A percentile compares a stretch with the other conserved stretches of the same genome.
phyloP scores from a whole-genome alignment of 2,888 invertebrate species.

The Linyphia triangularis region DNA sequence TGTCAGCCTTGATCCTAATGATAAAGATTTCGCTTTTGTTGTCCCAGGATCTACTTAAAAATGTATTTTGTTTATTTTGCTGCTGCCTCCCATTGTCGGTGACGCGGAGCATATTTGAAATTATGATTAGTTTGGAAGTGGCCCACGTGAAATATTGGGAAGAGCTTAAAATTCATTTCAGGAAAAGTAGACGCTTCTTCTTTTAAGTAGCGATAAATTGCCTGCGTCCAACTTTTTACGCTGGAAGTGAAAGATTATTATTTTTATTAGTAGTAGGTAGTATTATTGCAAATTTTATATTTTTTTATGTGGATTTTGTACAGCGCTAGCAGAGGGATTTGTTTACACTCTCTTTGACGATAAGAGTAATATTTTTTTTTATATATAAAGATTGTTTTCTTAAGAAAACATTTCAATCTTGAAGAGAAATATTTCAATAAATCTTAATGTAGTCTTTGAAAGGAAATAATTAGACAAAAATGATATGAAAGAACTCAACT shows the following conservation, averaged over 20 bases:
- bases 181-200: conserved; percentile 40
- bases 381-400: neutral
- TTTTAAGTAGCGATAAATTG: conserved; percentile 73
- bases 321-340: conserved; percentile 59
- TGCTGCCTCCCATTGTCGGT: conserved; percentile 48
- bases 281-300: neutral
- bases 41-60: conserved; percentile 68
- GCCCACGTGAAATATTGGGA: conserved; percentile 48
- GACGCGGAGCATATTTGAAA: conserved; percentile 72
- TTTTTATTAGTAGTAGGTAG: too few species aligned
- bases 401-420: neutral
- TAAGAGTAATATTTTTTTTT: conserved; percentile 23
- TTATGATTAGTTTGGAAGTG: conserved; percentile 71
- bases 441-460: neutral
- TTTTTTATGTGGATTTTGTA: neutral
- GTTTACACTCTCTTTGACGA: conserved; percentile 41
- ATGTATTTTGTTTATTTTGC: conserved; percentile 57
- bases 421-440: neutral
- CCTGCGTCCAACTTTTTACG: conserved; percentile 26
- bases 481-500: neutral
- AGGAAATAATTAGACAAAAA: neutral
- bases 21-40: conserved; percentile 73
- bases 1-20: conserved; percentile 72
- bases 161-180: conserved; percentile 71
- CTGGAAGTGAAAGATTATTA: conserved; percentile 68